Base-by-base conservation (phyloP, 2,113 vertebrate genomes). In the Cyanoderma ruficeps region DNA sequence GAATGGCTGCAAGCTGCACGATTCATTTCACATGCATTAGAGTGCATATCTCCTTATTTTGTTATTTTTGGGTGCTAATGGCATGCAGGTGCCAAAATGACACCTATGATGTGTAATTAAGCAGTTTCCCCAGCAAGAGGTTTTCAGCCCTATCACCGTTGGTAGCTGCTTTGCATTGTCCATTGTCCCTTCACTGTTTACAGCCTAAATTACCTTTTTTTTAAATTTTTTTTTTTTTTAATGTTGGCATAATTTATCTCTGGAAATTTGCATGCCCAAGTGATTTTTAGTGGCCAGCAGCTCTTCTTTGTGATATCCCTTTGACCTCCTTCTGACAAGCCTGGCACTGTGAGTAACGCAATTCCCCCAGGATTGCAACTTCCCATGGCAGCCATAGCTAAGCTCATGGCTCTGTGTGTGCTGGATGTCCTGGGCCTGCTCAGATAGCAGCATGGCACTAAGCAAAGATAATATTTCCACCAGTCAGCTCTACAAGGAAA, bases 301-400 rank as follows among this genome's bases (percentile, higher is more conserved):
- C 37, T 86, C 37, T 81, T 89, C 81, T 87, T 60, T 90, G 79
- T 5, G 53, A 12, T 88, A 55, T 12, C 39, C 13, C 28, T 80
- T 76, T 92, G 92, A 82, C 82, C 69, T 94, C 25, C 33, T 84
- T 60, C 39, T 91, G 85, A 63, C 35, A 79, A 88, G n/a, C 16
- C 60, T 56, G 78, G 75, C 35, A 30, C 42, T 16, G 33, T 52
- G 28, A 91, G 71, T 9, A 15, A 37, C 71, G 53, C 75, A 83
- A 56, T 35, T 53, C 61, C 83, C 72, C 35, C 15, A 46, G 75
- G 81, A 89, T 11, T 83, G 82, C 46, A 89, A 12, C 55, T 89
- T 33, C 75, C 78, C 41, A 1, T 59, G 91, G 91, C 93, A 97
- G 81, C 88, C 92, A 74, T 59, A 10, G 88, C 90, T 95, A 87